Evolutionary conservation across 2,888 invertebrate genomes (phyloP), one percentile per base, ranked within the genome.

Genomic region (Macropis europaea): DNA sequence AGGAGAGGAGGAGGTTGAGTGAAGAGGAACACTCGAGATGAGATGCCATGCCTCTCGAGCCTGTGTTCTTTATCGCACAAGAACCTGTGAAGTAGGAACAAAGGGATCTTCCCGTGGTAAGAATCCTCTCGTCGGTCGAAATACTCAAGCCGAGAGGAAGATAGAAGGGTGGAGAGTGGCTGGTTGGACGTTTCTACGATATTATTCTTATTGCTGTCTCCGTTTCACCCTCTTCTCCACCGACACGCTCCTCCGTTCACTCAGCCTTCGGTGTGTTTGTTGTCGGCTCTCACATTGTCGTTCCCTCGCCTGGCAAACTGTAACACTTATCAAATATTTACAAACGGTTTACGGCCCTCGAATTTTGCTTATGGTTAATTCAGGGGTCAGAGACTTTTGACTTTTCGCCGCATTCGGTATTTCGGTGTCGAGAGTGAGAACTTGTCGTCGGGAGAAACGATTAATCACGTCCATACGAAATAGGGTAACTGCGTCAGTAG

Each of bases 41-140:
- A 74, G 64, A 64, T 68, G 60, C 45, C 59, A 57, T 53, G 57
- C 54, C 75, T 57, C 79, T 79, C 61, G 61, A 73, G 73, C 64
- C 40, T 59, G 67, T 68, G 75, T 77, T 77, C 75, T 79, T 76
- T 79, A 80, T 82, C 74, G 83, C 72, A 71, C 69, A 76, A 78
- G 78, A 82, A 82, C 66, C 79, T 81, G 82, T 73, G 79, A 82
- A 82, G 79, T 73, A 71, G 79, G 77, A 80, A 82, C 82, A 84
- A 82, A 81, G 79, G 71, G 64, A 73, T 79, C 77, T 48, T 61
- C 63, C 60, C 42, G 70, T 63, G 72, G 76, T 76, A 69, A 76
- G 68, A 70, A 48, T 52, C 60, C 69, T 60, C 71, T 36, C 28
- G 43, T 71, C 72, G 75, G 73, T 70, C 71, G 70, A 70, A 68